Evolutionary conservation across 37 sponge, comb jelly and placozoan genomes (phyloP).

Genomic region (Ianthella basta): DNA sequence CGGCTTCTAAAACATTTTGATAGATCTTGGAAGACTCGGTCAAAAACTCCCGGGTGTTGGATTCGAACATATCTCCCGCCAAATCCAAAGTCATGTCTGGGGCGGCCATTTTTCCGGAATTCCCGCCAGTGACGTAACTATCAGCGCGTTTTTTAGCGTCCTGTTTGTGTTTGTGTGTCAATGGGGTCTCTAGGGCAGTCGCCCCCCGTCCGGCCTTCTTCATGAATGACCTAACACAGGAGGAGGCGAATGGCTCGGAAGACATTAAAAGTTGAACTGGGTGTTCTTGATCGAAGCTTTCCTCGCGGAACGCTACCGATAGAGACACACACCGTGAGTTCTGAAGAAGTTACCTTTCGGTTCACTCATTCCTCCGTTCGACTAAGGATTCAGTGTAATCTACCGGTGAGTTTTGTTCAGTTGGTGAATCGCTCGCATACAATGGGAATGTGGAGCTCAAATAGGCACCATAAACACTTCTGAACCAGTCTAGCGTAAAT

Average conservation of each 20-base stretch:
- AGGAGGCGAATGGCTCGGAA: slow-evolving; percentile 43
- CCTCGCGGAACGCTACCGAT: slow-evolving; percentile 62
- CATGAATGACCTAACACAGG: too few species aligned
- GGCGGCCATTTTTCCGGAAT: slow-evolving; percentile 1
- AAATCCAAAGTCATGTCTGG: slow-evolving; percentile 13
- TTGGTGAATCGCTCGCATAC: too few species aligned
- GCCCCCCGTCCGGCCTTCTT: background rate
- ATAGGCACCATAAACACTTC: too few species aligned
- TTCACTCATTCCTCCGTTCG: slow-evolving; percentile 51
- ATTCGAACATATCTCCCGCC: slow-evolving; percentile 49
- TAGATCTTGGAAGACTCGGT: slow-evolving; percentile 40
- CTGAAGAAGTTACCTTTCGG: slow-evolving; percentile 77
- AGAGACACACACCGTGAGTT: slow-evolving; percentile 52
- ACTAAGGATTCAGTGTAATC: slow-evolving; percentile 61
- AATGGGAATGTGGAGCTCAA: too few species aligned
- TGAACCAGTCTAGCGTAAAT: too few species aligned
- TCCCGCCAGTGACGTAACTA: too few species aligned
- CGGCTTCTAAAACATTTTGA: slow-evolving; percentile 46
- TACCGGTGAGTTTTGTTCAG: slow-evolving; percentile 61
- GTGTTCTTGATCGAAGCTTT: slow-evolving; percentile 75
- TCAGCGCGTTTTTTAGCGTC: background rate
- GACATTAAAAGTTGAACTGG: slow-evolving; percentile 63
- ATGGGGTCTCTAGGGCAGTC: background rate
- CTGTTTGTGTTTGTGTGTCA: background rate
- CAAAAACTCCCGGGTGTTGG: slow-evolving; percentile 35